phyloP scores from a whole-genome alignment of 2,797 vertebrate species.

The Trachurus trachurus region DNA sequence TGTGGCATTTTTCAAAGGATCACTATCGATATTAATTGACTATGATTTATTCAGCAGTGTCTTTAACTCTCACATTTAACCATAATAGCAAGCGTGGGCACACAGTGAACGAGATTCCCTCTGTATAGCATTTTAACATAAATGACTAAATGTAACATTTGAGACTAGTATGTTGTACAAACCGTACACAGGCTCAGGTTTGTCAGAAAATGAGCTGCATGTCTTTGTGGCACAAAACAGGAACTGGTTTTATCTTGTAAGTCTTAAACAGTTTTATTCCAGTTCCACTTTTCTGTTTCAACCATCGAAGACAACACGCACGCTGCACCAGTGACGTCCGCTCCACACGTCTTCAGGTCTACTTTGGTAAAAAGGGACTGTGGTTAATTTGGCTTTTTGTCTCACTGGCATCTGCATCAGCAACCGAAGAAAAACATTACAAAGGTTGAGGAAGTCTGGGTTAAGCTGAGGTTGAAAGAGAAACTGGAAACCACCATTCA shows the following conservation, averaged over 20 bases:
- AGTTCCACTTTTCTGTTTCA: constrained; percentile 73
- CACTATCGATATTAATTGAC: not conserved
- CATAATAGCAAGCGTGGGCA: not conserved
- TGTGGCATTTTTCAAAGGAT: not conserved
- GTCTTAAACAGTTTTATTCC: constrained; percentile 33
- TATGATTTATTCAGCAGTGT: not conserved
- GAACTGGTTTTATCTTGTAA: constrained; percentile 38
- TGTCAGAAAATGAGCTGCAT: not conserved
- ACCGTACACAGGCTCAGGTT: constrained; percentile 9
- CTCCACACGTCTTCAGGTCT: not conserved
- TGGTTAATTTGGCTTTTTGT: not conserved
- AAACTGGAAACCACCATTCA: not conserved
- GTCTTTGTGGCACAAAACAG: constrained; percentile 30
- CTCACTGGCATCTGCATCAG: not conserved
- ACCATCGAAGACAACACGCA: constrained; percentile 32
- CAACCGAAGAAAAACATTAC: too few relatives aligned
- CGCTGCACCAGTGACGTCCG: not conserved
- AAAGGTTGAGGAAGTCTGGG: not conserved
- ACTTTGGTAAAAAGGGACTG: not conserved
- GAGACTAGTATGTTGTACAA: not conserved
- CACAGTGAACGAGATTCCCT: not conserved
- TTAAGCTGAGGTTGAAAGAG: not conserved
- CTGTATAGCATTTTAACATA: too few relatives aligned
- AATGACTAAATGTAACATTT: not conserved
- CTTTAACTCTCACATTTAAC: not conserved